Base-by-base conservation (phyloP, 2,113 vertebrate species). In the Plotosus lineatus region DNA sequence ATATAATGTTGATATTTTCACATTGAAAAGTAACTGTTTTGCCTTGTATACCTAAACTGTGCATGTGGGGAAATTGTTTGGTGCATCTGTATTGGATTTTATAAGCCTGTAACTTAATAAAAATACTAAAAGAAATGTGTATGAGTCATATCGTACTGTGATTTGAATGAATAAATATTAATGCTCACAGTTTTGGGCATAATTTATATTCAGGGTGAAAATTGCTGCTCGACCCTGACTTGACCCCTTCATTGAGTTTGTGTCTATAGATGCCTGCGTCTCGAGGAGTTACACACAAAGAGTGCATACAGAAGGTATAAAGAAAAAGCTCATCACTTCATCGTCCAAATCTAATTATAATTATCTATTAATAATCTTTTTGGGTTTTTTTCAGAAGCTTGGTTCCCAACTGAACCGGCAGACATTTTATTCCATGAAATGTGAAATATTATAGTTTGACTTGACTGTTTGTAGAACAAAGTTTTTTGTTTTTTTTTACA, bases 1-100 rank as follows among this genome's bases (percentile, higher is more conserved):
- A 88, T 90, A 91, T 85, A 79, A 92, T 87, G 87, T 89, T 83
- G 81, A 77, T 88, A 94, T 95, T 98, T 98, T 98, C 97, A 98
- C 95, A 98, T 97, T 98, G 97, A 97, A 98, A 98, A 95, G 95
- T 90, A 92, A 93, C 86, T 89, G 92, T 93, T 94, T 92, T 91
- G 94, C 93, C 95, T 95, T 94, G 95, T 98, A 96, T 96, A 96
- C 95, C 97, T 96, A 96, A 96, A 93, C 92, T 97, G 95, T 96
- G 93, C 93, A 94, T 94, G 93, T 92, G 90, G 60, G 85, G 89
- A 91, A 86, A 91, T 90, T 89, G 92, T 94, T 93, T 90, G 90
- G 91, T 94, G 93, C 80, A 87, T 93, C 92, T 91, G 92, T 94
- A 92, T 93, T 93, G 82, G 85, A 83, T 92, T 92, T 94, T 93